phyloP scores from a whole-genome alignment of 2,888 invertebrate genomes.

The Bedellia somnulentella region DNA sequence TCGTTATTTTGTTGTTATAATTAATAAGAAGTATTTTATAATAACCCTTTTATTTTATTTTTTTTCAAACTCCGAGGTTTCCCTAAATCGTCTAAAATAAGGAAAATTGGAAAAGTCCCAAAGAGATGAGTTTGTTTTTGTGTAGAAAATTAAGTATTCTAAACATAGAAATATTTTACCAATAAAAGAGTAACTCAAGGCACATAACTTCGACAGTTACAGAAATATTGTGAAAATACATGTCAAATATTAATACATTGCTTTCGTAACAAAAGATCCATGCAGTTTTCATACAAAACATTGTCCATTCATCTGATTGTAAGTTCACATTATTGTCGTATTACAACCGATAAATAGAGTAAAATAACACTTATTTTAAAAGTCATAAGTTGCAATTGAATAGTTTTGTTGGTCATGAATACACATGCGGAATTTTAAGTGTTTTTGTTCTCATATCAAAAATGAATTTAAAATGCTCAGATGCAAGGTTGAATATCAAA shows the following conservation, averaged over 20 bases:
- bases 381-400: constrained; percentile 1
- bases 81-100: not conserved
- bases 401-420: constrained; percentile 2
- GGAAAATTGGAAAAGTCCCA: not conserved
- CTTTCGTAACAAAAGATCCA: constrained; percentile 11
- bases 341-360: constrained; percentile 15
- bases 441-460: not conserved
- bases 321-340: constrained; percentile 10
- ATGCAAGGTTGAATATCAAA: too few species aligned
- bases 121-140: not conserved
- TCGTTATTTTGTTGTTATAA: not conserved
- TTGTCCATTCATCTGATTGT: constrained; percentile 41
- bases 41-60: not conserved
- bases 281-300: constrained; percentile 14
- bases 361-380: constrained; percentile 12
- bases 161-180: not conserved
- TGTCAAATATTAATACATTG: not conserved
- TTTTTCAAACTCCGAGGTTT: not conserved
- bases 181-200: not conserved
- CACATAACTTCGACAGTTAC: not conserved
- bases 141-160: not conserved
- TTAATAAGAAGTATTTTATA: not conserved
- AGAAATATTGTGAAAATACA: too few species aligned
- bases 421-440: constrained; percentile 1
- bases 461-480: too few species aligned